Percentiles rank a stretch among this genome's conserved stretches.
Conservation (phyloP, 2,888 invertebrate genomes). For the Sarcophaga variegata region DNA sequence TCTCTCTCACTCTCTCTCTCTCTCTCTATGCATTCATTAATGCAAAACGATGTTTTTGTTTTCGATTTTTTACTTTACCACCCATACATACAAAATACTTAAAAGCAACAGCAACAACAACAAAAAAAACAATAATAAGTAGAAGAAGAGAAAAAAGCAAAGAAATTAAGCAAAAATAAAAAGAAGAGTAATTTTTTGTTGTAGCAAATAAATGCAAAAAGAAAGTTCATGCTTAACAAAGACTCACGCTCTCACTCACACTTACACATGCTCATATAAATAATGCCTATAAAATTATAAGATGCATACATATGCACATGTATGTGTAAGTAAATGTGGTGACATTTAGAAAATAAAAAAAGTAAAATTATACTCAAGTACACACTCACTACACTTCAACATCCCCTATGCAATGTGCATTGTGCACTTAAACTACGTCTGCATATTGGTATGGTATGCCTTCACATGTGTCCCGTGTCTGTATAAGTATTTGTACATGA, state of each 20-base stretch:
- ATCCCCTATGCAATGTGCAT: not conserved
- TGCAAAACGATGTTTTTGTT: slow-evolving; percentile 35
- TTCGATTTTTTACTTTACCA: slow-evolving; percentile 64
- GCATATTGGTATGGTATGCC: too few relatives aligned
- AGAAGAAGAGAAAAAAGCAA: not conserved
- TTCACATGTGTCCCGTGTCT: too few relatives aligned
- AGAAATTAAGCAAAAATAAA: not conserved
- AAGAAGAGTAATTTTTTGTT: not conserved
- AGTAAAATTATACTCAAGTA: slow-evolving; percentile 52
- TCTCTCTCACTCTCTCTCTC: not conserved
- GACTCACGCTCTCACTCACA: not conserved
- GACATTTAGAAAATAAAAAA: slow-evolving; percentile 59
- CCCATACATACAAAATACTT: slow-evolving; percentile 60
- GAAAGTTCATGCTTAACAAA: slow-evolving; percentile 33
- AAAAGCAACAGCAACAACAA: slow-evolving; percentile 53
- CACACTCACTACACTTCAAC: slow-evolving; percentile 29
- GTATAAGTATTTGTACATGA: too few relatives aligned
- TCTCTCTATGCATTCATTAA: slow-evolving; percentile 30
- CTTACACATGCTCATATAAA: not conserved
- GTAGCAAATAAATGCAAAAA: slow-evolving; percentile 23
- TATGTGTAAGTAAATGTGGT: slow-evolving; percentile 18
- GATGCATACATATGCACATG: not conserved
- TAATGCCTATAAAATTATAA: not conserved
- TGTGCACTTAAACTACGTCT: not conserved
- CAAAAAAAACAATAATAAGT: slow-evolving; percentile 32